Conservation (phyloP, 1,140 invertebrate species). For the Drosophila leontia region DNA sequence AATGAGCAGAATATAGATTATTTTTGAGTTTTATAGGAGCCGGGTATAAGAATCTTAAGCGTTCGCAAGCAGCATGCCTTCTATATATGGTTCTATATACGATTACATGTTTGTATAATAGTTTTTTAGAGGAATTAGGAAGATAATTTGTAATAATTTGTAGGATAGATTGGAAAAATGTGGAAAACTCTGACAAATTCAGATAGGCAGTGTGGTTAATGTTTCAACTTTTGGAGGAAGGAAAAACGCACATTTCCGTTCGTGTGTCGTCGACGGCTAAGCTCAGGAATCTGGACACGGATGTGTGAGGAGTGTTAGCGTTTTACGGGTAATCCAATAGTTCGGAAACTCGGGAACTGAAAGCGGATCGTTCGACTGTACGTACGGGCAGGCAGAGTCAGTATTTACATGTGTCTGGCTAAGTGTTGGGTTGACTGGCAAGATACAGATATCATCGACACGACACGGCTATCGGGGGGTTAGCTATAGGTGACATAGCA, state of each 20-base stretch:
- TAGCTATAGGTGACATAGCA: constrained; percentile 65
- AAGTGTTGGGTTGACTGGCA: constrained; percentile 19
- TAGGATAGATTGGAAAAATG: constrained; percentile 23
- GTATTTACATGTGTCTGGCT: constrained; percentile 57
- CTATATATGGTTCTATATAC: constrained; percentile 10
- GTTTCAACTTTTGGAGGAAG: constrained; percentile 34
- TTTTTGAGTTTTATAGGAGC: constrained; percentile 5
- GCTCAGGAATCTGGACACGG: constrained; percentile 32
- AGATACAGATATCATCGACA: constrained; percentile 31
- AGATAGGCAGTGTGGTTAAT: constrained; percentile 24
- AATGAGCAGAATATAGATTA: constrained; percentile 1
- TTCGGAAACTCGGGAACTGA: constrained; percentile 47
- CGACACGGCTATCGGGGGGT: constrained; percentile 45
- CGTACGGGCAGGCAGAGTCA: constrained; percentile 16
- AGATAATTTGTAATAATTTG: constrained; percentile 5
- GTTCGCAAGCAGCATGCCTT: constrained; percentile 72
- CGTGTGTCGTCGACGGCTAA: constrained; percentile 28
- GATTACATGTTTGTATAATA: constrained; percentile 11
- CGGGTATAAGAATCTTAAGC: constrained; percentile 32
- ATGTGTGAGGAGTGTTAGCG: constrained; percentile 36
- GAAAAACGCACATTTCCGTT: constrained; percentile 66
- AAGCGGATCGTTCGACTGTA: constrained; percentile 18
- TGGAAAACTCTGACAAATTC: constrained; percentile 24
- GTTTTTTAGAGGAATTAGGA: constrained; percentile 27
- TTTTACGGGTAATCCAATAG: constrained; percentile 52